These are phyloP conservation scores for Bursaphelenchus okinawaensis DNA, from an alignment of 2,888 invertebrate species.

Conservation along the genomic window DNA sequence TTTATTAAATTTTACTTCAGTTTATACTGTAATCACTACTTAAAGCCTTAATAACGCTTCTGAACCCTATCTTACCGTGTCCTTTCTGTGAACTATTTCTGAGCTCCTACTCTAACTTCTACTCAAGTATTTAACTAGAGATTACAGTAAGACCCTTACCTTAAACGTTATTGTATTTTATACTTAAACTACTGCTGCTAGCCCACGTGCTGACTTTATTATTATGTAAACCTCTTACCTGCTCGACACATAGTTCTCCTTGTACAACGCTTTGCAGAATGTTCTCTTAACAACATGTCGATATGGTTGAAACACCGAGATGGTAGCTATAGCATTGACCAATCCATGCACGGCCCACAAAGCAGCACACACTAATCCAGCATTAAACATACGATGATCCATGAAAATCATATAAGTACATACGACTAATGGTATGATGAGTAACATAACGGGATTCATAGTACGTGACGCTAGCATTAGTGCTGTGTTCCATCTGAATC, in stretches of 20 bases:
- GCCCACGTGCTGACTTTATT: too few relatives aligned
- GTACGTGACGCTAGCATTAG: slow-evolving; percentile 8
- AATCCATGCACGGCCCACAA: neutral
- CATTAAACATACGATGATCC: neutral
- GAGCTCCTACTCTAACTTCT: too few relatives aligned
- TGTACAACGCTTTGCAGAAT: neutral
- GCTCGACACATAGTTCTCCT: neutral
- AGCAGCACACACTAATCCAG: neutral
- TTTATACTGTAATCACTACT: too few relatives aligned
- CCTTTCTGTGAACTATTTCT: too few relatives aligned
- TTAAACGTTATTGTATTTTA: neutral
- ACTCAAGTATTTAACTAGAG: too few relatives aligned
- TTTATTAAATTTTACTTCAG: too few relatives aligned
- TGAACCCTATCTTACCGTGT: too few relatives aligned
- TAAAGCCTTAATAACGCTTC: too few relatives aligned
- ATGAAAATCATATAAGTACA: neutral
- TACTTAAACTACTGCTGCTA: too few relatives aligned
- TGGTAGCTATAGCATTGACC: slow-evolving; percentile 10
- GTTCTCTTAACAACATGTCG: neutral
- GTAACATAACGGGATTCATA: neutral
- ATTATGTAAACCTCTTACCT: neutral
- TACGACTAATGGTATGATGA: neutral
- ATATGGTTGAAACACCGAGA: slow-evolving; percentile 9
- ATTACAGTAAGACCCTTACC: neutral
- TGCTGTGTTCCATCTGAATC: slow-evolving; percentile 4